Evolutionary conservation across 2,113 vertebrate species (phyloP).

Genomic region (Cichladusa arquata): DNA sequence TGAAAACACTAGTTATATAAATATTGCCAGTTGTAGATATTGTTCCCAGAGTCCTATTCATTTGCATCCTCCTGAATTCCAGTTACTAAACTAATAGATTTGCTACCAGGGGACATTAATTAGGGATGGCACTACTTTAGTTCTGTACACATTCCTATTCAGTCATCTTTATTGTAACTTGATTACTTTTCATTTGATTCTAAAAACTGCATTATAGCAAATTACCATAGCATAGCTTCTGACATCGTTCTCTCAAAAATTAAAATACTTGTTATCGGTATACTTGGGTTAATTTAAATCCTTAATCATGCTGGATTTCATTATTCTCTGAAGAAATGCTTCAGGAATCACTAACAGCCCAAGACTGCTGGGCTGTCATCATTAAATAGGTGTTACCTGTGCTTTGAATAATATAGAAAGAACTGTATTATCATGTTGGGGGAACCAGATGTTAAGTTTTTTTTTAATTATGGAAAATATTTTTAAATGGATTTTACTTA

Average conservation of each 20-base stretch:
- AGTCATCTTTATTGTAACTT: constrained; percentile 53
- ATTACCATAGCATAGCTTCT: constrained; percentile 42
- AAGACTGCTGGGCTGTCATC: background rate
- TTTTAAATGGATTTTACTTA: constrained; percentile 13
- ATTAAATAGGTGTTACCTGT: constrained; percentile 41
- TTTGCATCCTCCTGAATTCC: background rate
- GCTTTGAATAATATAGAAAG: background rate
- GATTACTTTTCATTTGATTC: constrained; percentile 66
- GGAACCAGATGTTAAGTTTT: background rate
- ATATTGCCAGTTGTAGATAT: constrained; percentile 14
- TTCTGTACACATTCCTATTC: constrained; percentile 6
- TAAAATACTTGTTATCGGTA: constrained; percentile 65
- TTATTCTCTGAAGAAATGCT: constrained; percentile 38
- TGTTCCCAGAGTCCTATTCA: background rate
- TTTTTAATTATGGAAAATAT: background rate
- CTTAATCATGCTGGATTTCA: constrained; percentile 54
- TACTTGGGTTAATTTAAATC: constrained; percentile 58
- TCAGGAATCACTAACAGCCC: background rate
- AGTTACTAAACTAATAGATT: constrained; percentile 36
- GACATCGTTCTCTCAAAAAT: constrained; percentile 65
- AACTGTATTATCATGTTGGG: background rate
- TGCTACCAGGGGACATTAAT: constrained; percentile 6
- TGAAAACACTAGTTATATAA: background rate
- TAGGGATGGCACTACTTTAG: constrained; percentile 16
- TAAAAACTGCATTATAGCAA: constrained; percentile 59